These are phyloP conservation scores for Reticulitermes lucifugus DNA, from an alignment of 2,888 invertebrate genomes.

Conservation along the genomic window DNA sequence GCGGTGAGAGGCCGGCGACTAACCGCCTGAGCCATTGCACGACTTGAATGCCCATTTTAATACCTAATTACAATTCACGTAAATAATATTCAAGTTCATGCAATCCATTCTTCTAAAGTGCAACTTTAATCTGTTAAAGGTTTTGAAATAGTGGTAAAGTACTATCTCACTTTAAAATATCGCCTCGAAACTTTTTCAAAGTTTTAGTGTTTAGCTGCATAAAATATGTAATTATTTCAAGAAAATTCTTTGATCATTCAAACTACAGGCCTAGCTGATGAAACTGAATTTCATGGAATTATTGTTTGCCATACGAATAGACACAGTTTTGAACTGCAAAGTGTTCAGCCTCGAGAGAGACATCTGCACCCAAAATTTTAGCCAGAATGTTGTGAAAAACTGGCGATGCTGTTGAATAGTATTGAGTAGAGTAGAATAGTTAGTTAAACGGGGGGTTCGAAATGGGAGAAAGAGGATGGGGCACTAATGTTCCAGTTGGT, in stretches of 20 bases:
- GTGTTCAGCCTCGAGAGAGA: not conserved
- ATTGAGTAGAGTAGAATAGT: constrained; percentile 32
- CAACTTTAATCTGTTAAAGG: not conserved
- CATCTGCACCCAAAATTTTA: constrained; percentile 16
- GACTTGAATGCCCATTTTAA: too few species aligned
- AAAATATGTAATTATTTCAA: not conserved
- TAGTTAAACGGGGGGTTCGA: constrained; percentile 14
- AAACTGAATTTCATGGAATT: not conserved
- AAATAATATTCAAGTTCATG: not conserved
- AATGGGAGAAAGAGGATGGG: constrained; percentile 23
- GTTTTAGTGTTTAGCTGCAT: not conserved
- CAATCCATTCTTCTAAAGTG: too few species aligned
- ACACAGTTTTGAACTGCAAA: not conserved
- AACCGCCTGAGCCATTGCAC: too few species aligned
- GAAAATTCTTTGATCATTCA: not conserved
- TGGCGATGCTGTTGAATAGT: not conserved
- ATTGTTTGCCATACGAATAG: not conserved
- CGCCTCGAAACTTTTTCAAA: too few species aligned
- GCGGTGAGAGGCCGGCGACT: too few species aligned
- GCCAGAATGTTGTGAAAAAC: not conserved
- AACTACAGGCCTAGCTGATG: not conserved
- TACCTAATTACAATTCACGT: too few species aligned
- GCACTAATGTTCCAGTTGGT: constrained; percentile 52
- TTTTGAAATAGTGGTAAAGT: too few species aligned
- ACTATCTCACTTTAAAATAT: too few species aligned